A percentile compares a stretch with the other conserved stretches of the same genome.
These are phyloP conservation scores for Macroramphosus scolopax DNA, from an alignment of 2,797 vertebrate species.

Conservation along the genomic window DNA sequence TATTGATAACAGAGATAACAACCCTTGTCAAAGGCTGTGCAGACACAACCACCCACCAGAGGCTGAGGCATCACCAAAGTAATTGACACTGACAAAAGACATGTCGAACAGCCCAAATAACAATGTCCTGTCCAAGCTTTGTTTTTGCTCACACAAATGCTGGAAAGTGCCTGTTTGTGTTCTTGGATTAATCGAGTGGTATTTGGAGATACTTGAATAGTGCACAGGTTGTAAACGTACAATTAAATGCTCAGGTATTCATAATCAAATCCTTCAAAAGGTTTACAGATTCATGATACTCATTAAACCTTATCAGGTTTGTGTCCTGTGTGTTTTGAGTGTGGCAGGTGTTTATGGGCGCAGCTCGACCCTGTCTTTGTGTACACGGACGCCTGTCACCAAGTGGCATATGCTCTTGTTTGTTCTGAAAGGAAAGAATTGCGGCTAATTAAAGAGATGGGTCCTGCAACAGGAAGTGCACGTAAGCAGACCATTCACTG, in stretches of 20 bases:
- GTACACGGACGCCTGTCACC: conserved; percentile 58
- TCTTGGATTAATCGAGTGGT: background rate
- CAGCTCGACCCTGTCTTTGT: conserved; percentile 46
- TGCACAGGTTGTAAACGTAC: too few species aligned
- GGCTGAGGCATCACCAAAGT: too few species aligned
- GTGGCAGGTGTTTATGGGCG: conserved; percentile 56
- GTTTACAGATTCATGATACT: background rate
- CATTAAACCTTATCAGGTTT: background rate
- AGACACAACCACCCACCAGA: too few species aligned
- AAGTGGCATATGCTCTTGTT: conserved; percentile 71
- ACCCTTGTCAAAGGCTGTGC: background rate
- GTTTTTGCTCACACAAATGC: too few species aligned
- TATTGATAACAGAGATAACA: conserved; percentile 2
- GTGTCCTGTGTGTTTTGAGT: conserved; percentile 17
- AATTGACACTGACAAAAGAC: too few species aligned
- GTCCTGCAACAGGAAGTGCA: conserved; percentile 62
- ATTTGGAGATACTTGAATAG: background rate
- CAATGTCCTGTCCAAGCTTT: too few species aligned
- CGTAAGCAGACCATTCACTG: conserved; percentile 64
- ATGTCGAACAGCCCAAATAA: too few species aligned
- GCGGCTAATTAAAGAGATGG: conserved; percentile 68
- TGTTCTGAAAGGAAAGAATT: conserved; percentile 69
- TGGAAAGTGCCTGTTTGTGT: too few species aligned
- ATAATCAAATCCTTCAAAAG: too few species aligned
- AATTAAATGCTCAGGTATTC: background rate